Base-by-base conservation (phyloP, 2,797 vertebrate genomes). In the Simalia tracyae region DNA sequence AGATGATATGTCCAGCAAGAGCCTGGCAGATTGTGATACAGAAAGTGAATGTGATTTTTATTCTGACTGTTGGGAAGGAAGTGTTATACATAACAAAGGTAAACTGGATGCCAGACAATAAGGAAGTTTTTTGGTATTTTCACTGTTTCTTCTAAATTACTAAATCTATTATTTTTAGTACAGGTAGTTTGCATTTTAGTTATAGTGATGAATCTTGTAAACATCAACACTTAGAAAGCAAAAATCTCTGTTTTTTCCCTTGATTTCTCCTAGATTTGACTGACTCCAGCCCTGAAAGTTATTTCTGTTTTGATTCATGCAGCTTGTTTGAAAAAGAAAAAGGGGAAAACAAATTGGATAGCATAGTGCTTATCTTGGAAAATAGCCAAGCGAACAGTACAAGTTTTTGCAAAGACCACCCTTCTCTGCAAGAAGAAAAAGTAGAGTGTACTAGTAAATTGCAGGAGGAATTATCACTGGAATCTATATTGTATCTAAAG, bases 211-310 rank as follows among this genome's bases (percentile, higher is more conserved):
- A 28, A 8, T 42, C 57, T 86, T 8, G 28, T 60, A 22, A 86
- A 81, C 15, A 59, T 19, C 22, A 81, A 46, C 72, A 81, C 22
- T 42, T 87, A 36, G 59, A 61, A 60, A 87, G 60, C 46, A 64
- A n/a, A n/a, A 26, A 1, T 60, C 92, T 66, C 91, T 88, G 59
- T 10, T 28, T 72, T 87, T 54, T 76, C 14, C 9, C 4, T 19
- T 81, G 56, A 28, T 63, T 46, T 22, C 46, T n/a, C 28, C 60
- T 91, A 94, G 93, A 89, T 42, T 68, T 87, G 56, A n/a, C 81
- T 89, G 91, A 54, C 17, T 92, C 87, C 8, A 61, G 84, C 22
- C 61, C 84, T 54, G 87, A 91, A 90, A 66, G 84, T 87, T 84
- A 92, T 87, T 68, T 68, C 63, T n/a, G 2, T 61, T 15, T 26